Base-by-base conservation (phyloP, 2,113 vertebrate genomes). In the Hypocryptadius cinnamomeus region DNA sequence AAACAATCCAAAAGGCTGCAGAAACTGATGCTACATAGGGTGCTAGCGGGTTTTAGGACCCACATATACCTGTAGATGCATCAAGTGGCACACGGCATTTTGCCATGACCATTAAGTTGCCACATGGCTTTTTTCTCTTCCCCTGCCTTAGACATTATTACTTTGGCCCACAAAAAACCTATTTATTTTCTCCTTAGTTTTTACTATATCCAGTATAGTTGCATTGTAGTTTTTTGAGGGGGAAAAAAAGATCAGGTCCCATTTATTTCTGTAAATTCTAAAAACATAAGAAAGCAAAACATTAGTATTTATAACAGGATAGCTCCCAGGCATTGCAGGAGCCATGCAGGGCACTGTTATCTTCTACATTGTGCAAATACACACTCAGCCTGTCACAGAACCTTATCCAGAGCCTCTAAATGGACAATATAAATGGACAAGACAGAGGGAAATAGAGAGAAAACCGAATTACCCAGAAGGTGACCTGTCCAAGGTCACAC, bases 241-340 rank as follows among this genome's bases (percentile, higher is more conserved):
- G 15, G 2, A 0, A 0, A 5, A 30, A 45, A 53, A 45, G 27
- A 12, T 35, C 12, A 42, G 18, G 9, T 39, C n/a, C 35, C 18
- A 15, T 6, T 68, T 48, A 40, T 15, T 44, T 64, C n/a, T 68
- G 28, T 28, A 81, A 94, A 74, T 68, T n/a, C 60, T 64, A 39
- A 56, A 51, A 90, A 20, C 0, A 1, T 27, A 23, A n/a, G n/a
- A 37, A 28, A 77, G 13, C 17, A 48, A 28, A 56, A 47, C 57
- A 57, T 33, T 4, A 18, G 5, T 33, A 21, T 83, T 77, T 94
- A 21, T 39, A 86, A 48, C 25, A 74, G 37, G 15, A 20, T 21
- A 22, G 23, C 33, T 88, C 14, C n/a, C 35, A 72, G 42, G 60
- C 35, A 54, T 6, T 44, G 44, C 65, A 85, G 30, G 28, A 51